Base-by-base conservation (phyloP, 2,888 invertebrate species). In the Leucophenga montana region DNA sequence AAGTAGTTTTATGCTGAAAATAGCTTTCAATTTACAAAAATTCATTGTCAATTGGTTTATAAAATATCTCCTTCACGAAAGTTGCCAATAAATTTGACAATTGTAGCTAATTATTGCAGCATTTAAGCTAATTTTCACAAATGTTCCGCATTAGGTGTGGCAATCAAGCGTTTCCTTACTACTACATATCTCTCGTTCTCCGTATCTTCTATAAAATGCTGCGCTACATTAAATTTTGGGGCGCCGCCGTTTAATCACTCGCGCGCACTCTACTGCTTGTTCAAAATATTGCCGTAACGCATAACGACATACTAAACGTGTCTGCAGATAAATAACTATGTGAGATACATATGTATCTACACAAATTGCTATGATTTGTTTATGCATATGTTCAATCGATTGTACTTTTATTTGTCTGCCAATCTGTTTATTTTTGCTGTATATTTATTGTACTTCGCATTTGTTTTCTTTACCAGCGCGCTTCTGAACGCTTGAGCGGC, bases 401-500 rank as follows among this genome's bases (percentile, higher is more conserved):
- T 39, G 39, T 39, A 39, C 39, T 39, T 39, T 39, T 5, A 8
- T 39, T 39, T 39, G 39, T 39, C 11, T 39, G 39, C 11, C 39
- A 16, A 8, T 53, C 16, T 20, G 18, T 53, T 9, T 53, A 18
- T 53, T 11, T 53, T 16, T 53, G 0, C 16, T 53, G 13, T 18
- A 14, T 33, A 3, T 33, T 33, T 33, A 33, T 33, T 33, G 33
- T 33, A 39, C 9, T 39, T 39, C 39, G 39, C 11, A 39, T 39
- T 39, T 39, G 39, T 11, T 39, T 39, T 39, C 39, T 39, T 39
- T 39, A 11, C 5, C 11, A 39, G 39, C 39, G 39, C 11, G 39
- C 18, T 61, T n/a, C 39, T 39, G 18, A 39, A 61, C 44, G 61
- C 61, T 61, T 61, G 61, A 61, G 61, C 61, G 61, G 39, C 18